phyloP scores from a whole-genome alignment of 2,113 vertebrate species.

The Geococcyx californianus region DNA sequence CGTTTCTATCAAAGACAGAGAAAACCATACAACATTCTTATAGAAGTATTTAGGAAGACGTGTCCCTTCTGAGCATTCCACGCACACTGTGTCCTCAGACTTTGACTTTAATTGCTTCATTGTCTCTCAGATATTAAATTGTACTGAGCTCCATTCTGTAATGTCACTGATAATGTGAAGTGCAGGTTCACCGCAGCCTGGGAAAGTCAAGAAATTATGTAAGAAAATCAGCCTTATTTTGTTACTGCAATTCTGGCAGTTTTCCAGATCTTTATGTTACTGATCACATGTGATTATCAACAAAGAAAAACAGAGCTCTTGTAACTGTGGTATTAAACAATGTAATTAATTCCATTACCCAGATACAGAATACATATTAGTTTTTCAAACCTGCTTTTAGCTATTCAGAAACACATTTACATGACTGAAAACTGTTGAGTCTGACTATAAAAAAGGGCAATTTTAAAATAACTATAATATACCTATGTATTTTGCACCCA shows the following conservation, averaged over 20 bases:
- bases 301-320: not conserved
- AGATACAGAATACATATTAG: not conserved
- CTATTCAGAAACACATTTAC: not conserved
- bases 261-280: not conserved
- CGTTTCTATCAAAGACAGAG: not conserved
- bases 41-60: not conserved
- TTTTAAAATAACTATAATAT: not conserved
- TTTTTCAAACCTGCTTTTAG: not conserved
- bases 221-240: not conserved
- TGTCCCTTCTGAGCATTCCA: not conserved
- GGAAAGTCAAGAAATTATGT: not conserved
- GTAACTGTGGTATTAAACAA: not conserved
- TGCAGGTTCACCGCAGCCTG: not conserved
- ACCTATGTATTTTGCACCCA: not conserved
- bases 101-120: not conserved
- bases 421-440: not conserved
- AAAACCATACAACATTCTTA: not conserved
- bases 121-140: not conserved
- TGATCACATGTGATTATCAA: not conserved
- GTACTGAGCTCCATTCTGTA: not conserved
- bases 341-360: not conserved
- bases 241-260: not conserved
- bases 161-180: not conserved
- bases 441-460: not conserved
- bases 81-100: not conserved